phyloP scores from a whole-genome alignment of 2,797 vertebrate genomes.

The Buceros bicornis region DNA sequence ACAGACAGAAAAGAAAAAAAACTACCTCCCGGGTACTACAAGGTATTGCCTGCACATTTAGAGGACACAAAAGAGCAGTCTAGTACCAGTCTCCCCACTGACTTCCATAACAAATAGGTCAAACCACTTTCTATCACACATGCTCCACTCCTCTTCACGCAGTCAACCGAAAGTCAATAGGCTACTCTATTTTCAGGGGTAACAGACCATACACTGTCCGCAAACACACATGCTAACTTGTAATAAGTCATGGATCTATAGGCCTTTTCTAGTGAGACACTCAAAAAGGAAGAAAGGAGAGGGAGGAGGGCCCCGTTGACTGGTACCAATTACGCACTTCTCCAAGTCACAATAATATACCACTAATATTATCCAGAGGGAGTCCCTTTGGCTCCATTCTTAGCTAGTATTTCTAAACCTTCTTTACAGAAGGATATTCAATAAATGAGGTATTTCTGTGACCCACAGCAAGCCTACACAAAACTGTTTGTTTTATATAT shows the following conservation, averaged over 20 bases:
- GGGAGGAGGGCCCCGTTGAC: neutral
- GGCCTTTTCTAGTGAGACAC: neutral
- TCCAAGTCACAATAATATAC: neutral
- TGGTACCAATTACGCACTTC: constrained; percentile 14
- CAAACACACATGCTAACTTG: neutral
- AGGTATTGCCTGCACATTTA: neutral
- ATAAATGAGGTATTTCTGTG: constrained; percentile 50
- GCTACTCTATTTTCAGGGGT: neutral
- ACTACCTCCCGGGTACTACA: neutral
- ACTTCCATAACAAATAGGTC: neutral
- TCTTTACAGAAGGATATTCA: constrained; percentile 26
- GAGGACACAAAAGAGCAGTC: neutral
- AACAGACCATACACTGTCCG: constrained; percentile 32
- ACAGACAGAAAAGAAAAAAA: neutral
- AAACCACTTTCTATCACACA: neutral
- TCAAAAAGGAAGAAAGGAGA: neutral
- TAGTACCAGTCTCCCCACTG: neutral
- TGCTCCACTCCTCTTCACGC: neutral
- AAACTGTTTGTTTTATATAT: constrained; percentile 58
- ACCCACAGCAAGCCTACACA: constrained; percentile 35
- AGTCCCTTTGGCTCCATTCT: constrained; percentile 23
- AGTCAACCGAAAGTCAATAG: neutral
- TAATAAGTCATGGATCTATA: constrained; percentile 1
- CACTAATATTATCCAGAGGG: neutral
- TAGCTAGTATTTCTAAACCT: constrained; percentile 12